Evolutionary conservation across 1,140 invertebrate genomes (phyloP), one percentile per base, ranked within the genome.

Genomic region (Tetramorium simillimum): DNA sequence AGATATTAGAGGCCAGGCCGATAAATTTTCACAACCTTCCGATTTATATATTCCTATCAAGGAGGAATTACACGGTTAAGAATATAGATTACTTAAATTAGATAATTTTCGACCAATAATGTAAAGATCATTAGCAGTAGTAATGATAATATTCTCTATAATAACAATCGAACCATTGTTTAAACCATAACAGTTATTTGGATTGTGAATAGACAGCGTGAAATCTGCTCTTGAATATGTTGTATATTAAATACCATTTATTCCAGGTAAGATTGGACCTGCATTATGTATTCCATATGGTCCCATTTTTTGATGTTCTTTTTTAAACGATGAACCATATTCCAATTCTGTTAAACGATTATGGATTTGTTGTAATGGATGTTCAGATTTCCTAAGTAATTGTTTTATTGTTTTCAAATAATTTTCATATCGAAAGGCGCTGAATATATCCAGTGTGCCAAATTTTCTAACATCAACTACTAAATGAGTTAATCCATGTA

Each of bases 181-280:
- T 65, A 65, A 65, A 65, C 60, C n/a, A 63, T 37, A 65, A 5
- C 63, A 65, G 10, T 65, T 65, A 65, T 65, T 40, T 65, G 63
- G 37, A 21, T 40, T 4, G 40, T 40, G 3, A 6, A 65, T 40
- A 65, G 18, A 65, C 12, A 65, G 33, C 0, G 18, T 65, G 2
- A 40, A 67, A 40, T 67, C 37, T 67, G n/a, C 3, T 67, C 3
- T 67, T 67, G 14, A 16, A 40, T 21, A 67, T 40, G 18, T 67
- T 67, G 63, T 43, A 43, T 67, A 67, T 43, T 40, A 37, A 67
- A 9, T 3, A 60, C 21, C 12, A 60, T 37, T 37, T n/a, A 37
- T 63, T 63, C 14, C 14, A 37, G 62, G 28, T 18, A 60, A 60
- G 12, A 28, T 28, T 60, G 58, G 58, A 1, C 58, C 12, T 10